phyloP scores from a whole-genome alignment of 2,113 vertebrate species.

The Calypte anna region DNA sequence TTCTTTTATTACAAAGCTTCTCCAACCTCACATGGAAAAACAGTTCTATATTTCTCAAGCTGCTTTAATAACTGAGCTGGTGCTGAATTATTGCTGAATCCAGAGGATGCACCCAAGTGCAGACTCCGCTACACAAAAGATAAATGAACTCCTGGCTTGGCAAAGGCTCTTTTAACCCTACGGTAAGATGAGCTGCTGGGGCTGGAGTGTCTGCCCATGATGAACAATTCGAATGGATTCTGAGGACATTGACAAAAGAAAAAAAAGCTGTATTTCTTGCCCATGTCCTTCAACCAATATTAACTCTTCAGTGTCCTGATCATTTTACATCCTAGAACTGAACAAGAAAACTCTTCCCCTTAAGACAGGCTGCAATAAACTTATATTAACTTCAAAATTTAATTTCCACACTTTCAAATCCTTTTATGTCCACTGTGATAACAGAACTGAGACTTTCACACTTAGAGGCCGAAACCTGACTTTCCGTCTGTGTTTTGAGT shows the following conservation, averaged over 20 bases:
- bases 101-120: not conserved
- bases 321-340: not conserved
- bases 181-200: not conserved
- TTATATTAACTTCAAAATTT: not conserved
- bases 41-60: not conserved
- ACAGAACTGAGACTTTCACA: not conserved
- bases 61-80: not conserved
- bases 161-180: not conserved
- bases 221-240: not conserved
- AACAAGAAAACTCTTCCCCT: not conserved
- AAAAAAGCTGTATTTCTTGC: not conserved
- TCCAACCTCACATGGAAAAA: not conserved
- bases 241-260: not conserved
- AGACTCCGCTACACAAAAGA: not conserved
- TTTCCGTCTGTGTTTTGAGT: not conserved
- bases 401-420: not conserved
- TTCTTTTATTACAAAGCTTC: not conserved
- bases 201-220: not conserved
- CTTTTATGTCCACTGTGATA: not conserved
- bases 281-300: not conserved
- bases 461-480: not conserved
- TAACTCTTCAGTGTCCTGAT: not conserved
- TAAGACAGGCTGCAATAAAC: not conserved
- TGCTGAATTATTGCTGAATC: not conserved
- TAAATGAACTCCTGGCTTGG: not conserved